Evolutionary conservation across 1,140 invertebrate species (phyloP).

Genomic region (Contarinia nasturtii): DNA sequence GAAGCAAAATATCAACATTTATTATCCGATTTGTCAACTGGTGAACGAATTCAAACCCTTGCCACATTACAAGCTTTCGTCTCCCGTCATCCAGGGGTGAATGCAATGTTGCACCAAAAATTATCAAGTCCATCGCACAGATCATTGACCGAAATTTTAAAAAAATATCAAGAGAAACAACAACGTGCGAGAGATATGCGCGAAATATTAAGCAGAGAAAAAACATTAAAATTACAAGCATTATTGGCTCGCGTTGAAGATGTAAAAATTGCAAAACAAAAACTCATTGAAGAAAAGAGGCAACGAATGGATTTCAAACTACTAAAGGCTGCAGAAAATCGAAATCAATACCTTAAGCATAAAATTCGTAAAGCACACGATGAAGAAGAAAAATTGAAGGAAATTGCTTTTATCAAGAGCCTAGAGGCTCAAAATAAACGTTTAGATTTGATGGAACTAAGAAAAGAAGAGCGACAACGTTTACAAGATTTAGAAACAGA

Average conservation of each 20-base stretch:
- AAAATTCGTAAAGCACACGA: constrained; percentile 91
- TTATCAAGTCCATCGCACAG: constrained; percentile 75
- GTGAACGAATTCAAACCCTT: constrained; percentile 55
- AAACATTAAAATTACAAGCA: constrained; percentile 67
- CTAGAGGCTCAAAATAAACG: constrained; percentile 87
- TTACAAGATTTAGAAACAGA: constrained; percentile 50
- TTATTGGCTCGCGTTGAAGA: constrained; percentile 78
- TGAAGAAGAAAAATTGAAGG: constrained; percentile 89
- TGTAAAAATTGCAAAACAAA: constrained; percentile 71
- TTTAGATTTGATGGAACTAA: constrained; percentile 69
- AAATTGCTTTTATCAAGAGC: constrained; percentile 96
- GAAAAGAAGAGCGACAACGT: constrained; percentile 64
- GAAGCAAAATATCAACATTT: constrained; percentile 49
- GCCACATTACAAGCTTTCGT: constrained; percentile 55
- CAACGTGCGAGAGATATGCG: constrained; percentile 62
- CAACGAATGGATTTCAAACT: constrained; percentile 70
- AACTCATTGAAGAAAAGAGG: constrained; percentile 67
- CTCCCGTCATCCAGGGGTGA: constrained; percentile 68
- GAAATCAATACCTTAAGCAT: constrained; percentile 51
- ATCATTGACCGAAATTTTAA: constrained; percentile 55
- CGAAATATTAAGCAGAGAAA: constrained; percentile 61
- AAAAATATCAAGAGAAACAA: constrained; percentile 73
- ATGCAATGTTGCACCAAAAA: constrained; percentile 82
- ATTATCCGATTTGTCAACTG: constrained; percentile 56
- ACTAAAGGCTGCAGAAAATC: constrained; percentile 78